phyloP scores from a whole-genome alignment of 2,888 invertebrate species.

The Antheraea yamamai region DNA sequence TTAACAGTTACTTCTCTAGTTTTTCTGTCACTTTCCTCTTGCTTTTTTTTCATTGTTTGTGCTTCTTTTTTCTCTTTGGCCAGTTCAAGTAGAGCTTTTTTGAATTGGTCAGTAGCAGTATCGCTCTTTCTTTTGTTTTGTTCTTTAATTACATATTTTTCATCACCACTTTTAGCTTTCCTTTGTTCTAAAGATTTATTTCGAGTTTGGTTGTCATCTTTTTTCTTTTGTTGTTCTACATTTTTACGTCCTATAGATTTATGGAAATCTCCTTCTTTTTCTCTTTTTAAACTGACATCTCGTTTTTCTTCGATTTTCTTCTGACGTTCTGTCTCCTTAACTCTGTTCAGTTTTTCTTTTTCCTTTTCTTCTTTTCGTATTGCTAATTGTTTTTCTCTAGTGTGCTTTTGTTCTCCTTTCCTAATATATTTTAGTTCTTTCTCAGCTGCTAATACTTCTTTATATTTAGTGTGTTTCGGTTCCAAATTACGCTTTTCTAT shows the following conservation, averaged over 20 bases:
- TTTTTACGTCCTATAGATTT: slow-evolving; percentile 21
- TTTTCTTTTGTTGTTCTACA: slow-evolving; percentile 7
- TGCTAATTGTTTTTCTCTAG: slow-evolving; percentile 15
- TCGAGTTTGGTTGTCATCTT: neutral
- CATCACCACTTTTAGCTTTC: neutral
- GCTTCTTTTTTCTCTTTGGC: slow-evolving; percentile 25
- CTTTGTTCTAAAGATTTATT: slow-evolving; percentile 5
- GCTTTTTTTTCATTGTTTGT: slow-evolving; percentile 24
- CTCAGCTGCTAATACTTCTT: slow-evolving; percentile 23
- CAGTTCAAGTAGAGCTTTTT: slow-evolving; percentile 22
- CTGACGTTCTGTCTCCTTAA: slow-evolving; percentile 9
- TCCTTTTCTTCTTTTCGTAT: slow-evolving; percentile 18
- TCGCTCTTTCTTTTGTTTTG: neutral
- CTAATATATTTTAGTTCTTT: slow-evolving; percentile 19
- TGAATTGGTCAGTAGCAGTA: neutral
- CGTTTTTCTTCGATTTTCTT: slow-evolving; percentile 20
- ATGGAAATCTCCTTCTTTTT: neutral
- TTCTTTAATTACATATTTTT: neutral
- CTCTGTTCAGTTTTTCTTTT: slow-evolving; percentile 22
- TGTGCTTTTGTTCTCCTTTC: slow-evolving; percentile 21
- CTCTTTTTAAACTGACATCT: slow-evolving; percentile 12
- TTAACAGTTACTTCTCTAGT: slow-evolving; percentile 26
- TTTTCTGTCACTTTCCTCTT: slow-evolving; percentile 28
- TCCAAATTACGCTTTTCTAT: slow-evolving; percentile 20
- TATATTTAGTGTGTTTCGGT: slow-evolving; percentile 18